Evolutionary conservation across 2,888 invertebrate species (phyloP).

Genomic region (Trachelus stipa): DNA sequence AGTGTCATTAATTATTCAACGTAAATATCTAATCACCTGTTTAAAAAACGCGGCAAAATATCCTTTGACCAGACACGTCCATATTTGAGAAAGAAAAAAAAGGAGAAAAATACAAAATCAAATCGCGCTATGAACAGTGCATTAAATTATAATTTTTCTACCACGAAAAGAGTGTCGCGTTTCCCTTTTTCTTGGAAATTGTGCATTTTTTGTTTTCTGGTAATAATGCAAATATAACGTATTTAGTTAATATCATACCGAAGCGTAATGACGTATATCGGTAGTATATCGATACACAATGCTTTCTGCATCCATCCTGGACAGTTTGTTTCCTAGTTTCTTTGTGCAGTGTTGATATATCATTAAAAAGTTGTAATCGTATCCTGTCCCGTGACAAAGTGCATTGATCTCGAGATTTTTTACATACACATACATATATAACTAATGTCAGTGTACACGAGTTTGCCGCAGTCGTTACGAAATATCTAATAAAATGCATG

Average conservation of each 20-base stretch:
- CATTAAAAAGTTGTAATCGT: not conserved
- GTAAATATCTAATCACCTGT: not conserved
- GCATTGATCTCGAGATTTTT: slow-evolving; percentile 41
- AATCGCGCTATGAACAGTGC: not conserved
- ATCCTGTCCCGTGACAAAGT: slow-evolving; percentile 29
- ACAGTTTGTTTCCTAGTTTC: not conserved
- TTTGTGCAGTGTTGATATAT: not conserved
- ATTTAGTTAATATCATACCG: not conserved
- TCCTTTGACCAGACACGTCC: not conserved
- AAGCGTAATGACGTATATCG: not conserved
- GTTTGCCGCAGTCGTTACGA: slow-evolving; percentile 27
- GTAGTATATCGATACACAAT: not conserved
- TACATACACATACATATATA: slow-evolving; percentile 14
- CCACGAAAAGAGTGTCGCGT: not conserved
- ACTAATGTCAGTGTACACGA: not conserved
- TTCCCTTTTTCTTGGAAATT: not conserved
- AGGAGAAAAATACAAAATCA: not conserved
- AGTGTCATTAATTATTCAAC: not conserved
- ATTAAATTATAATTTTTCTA: not conserved
- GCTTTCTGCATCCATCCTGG: not conserved
- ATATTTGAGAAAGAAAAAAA: too few relatives aligned
- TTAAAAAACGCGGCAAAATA: not conserved
- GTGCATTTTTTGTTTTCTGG: not conserved
- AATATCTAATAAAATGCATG: slow-evolving; percentile 40
- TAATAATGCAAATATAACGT: not conserved